These are phyloP conservation scores for Halichoerus grypus DNA, from an alignment of 2,113 vertebrate genomes.

Conservation along the genomic window DNA sequence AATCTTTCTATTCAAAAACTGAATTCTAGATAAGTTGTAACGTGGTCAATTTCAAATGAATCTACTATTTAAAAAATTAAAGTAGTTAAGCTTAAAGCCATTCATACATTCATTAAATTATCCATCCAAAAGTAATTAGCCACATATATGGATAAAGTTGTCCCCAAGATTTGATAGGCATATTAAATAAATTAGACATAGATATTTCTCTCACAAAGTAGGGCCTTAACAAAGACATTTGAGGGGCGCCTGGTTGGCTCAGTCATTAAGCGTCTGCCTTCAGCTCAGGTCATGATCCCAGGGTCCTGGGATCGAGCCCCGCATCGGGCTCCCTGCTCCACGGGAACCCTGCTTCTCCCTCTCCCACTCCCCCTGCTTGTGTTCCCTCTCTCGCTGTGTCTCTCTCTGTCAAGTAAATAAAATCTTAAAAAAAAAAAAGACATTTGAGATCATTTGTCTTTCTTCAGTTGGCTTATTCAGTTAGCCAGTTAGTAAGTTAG, in stretches of 20 bases:
- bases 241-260: not conserved
- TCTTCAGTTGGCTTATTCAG: not conserved
- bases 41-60: not conserved
- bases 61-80: not conserved
- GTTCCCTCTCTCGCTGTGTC: too few relatives aligned
- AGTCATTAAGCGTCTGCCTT: too few relatives aligned
- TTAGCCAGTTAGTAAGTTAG: not conserved
- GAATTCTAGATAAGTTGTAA: not conserved
- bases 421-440: too few relatives aligned
- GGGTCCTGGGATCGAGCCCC: too few relatives aligned
- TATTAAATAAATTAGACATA: not conserved
- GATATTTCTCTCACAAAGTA: not conserved
- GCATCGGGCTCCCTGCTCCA: too few relatives aligned
- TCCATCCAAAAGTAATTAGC: not conserved
- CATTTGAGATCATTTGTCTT: not conserved
- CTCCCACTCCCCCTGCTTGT: too few relatives aligned
- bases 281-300: too few relatives aligned
- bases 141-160: not conserved
- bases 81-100: not conserved
- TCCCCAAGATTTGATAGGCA: not conserved
- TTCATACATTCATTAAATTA: not conserved
- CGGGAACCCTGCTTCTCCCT: too few relatives aligned
- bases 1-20: not conserved
- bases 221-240: not conserved
- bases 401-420: too few relatives aligned